A percentile compares a stretch with the other conserved stretches of the same genome.
phyloP scores from a whole-genome alignment of 1,140 invertebrate genomes.

The Danaus plexippus region DNA sequence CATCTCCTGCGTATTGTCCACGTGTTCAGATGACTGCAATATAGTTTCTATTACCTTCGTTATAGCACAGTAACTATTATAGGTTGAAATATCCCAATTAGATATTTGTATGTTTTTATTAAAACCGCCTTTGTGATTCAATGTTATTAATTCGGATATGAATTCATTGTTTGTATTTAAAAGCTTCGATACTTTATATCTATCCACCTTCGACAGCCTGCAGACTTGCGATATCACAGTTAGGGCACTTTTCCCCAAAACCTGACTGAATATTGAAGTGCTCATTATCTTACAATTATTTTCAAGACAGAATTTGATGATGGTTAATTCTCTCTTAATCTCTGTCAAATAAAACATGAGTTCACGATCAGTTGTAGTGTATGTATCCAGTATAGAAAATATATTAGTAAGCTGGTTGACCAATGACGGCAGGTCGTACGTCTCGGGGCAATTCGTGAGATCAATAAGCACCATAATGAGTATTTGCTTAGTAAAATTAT shows the following conservation, averaged over 20 bases:
- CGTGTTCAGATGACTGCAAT: conserved; percentile 46
- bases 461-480: conserved; percentile 66
- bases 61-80: conserved; percentile 66
- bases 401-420: conserved; percentile 60
- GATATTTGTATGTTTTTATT: conserved; percentile 35
- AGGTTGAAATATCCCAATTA: conserved; percentile 64
- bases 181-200: conserved; percentile 64
- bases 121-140: conserved; percentile 18
- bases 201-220: conserved; percentile 61
- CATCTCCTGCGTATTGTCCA: conserved; percentile 40
- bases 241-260: conserved; percentile 59
- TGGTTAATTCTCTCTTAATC: conserved; percentile 63
- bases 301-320: conserved; percentile 67
- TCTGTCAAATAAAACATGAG: conserved; percentile 66
- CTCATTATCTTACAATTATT: conserved; percentile 66
- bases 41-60: conserved; percentile 65
- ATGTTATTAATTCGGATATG: conserved; percentile 45
- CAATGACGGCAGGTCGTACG: conserved; percentile 54
- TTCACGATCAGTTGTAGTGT: conserved; percentile 52
- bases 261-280: conserved; percentile 59
- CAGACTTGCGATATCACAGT: conserved; percentile 69
- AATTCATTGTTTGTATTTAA: conserved; percentile 63
- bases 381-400: conserved; percentile 63
- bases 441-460: conserved; percentile 60
- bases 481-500: conserved; percentile 65